phyloP scores from a whole-genome alignment of 2,797 vertebrate genomes.

The Pseudochaenichthys georgianus region DNA sequence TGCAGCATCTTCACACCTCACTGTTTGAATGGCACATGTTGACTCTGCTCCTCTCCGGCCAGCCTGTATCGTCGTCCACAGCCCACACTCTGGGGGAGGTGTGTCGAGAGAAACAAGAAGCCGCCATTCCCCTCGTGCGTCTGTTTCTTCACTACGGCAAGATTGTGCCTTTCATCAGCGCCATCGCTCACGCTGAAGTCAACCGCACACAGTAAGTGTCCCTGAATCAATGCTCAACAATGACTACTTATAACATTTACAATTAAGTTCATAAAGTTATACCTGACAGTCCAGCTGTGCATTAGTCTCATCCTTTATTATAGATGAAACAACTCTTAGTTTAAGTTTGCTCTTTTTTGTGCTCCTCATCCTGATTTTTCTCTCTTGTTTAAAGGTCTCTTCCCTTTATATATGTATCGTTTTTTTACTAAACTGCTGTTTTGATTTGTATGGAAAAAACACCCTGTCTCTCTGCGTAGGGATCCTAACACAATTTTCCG shows the following conservation, averaged over 20 bases:
- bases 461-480: conserved; percentile 72
- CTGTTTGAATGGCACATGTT: not conserved
- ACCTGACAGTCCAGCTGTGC: not conserved
- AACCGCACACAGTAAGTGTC: conserved; percentile 96
- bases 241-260: too few relatives aligned
- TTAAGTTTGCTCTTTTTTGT: too few relatives aligned
- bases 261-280: not conserved
- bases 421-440: conserved; percentile 7
- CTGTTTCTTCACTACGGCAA: conserved; percentile 96
- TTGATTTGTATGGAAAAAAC: not conserved
- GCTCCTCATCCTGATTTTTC: too few relatives aligned
- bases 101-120: conserved; percentile 98
- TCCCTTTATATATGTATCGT: not conserved
- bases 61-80: conserved; percentile 96
- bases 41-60: conserved; percentile 20
- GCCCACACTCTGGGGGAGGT: conserved; percentile 96
- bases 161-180: conserved; percentile 97
- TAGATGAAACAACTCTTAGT: conserved; percentile 15
- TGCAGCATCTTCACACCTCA: not conserved
- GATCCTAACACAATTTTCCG: conserved; percentile 99
- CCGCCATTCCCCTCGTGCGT: conserved; percentile 94
- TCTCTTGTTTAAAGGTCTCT: too few relatives aligned
- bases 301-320: conserved; percentile 8
- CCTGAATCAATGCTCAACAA: not conserved
- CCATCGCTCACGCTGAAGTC: conserved; percentile 96